phyloP scores from a whole-genome alignment of 2,888 invertebrate genomes.

The Mayetiola destructor region DNA sequence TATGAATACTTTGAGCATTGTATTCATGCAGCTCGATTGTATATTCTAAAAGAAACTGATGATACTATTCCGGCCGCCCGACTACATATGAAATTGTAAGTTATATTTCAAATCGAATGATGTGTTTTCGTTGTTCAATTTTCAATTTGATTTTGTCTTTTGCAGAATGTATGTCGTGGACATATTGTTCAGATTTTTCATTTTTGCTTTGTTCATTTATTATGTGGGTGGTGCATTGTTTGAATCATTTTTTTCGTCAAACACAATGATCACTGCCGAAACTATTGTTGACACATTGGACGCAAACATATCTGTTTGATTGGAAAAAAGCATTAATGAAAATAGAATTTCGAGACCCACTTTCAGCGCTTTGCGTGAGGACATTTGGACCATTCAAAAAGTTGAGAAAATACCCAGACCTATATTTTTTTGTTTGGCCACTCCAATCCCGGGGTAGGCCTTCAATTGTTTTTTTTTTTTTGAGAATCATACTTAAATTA shows the following conservation, averaged over 20 bases:
- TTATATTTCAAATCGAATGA: too few relatives aligned
- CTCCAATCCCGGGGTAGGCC: too few relatives aligned
- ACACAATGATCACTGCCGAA: background rate
- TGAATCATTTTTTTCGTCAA: background rate
- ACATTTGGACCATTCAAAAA: too few relatives aligned
- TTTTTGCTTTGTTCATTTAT: background rate
- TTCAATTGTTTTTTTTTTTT: too few relatives aligned
- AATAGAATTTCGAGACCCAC: too few relatives aligned
- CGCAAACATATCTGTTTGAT: background rate
- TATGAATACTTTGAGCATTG: slow-evolving; percentile 70
- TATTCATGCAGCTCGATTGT: slow-evolving; percentile 61
- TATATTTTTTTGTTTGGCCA: too few relatives aligned
- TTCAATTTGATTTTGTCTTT: background rate
- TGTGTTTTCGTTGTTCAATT: background rate
- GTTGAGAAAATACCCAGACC: too few relatives aligned
- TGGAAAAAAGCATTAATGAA: too few relatives aligned
- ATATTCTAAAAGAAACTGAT: slow-evolving; percentile 68
- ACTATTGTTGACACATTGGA: background rate
- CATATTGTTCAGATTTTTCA: background rate
- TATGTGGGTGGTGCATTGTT: slow-evolving; percentile 1
- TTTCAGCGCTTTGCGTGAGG: too few relatives aligned
- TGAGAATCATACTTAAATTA: too few relatives aligned
- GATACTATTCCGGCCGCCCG: slow-evolving; percentile 66
- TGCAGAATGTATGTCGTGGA: background rate
- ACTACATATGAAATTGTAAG: slow-evolving; percentile 66